Base-by-base conservation (phyloP, 1,140 invertebrate genomes). In the Drosophila ogumai region DNA sequence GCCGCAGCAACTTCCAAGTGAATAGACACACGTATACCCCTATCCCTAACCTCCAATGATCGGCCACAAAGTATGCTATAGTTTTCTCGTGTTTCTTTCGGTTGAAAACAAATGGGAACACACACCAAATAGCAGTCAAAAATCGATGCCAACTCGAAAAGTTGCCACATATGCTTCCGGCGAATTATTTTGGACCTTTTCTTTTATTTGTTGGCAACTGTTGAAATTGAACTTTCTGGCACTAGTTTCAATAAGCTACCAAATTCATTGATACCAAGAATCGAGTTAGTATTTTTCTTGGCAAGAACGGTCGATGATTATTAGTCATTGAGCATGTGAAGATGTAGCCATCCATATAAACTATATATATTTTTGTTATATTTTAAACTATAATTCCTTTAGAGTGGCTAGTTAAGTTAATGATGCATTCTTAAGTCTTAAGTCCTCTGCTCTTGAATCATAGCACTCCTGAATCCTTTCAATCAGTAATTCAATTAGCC, bases 1-100 rank as follows among this genome's bases (percentile, higher is more conserved):
- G 80, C 75, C 81, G 74, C 82, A 79, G 81, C 75, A 84, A 73
- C 64, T 84, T 84, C 52, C 81, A 72, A 84, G 43, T 76, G 81
- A 80, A 56, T 80, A 77, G 47, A 76, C 72, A 75, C 69, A 40
- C 22, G 12, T 19, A 17, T 54, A 17, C n/a, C 25, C 36, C 38
- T 36, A 52, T 38, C 32, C 41, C 22, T 25, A 41, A 17, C 41
- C 40, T n/a, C 57, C 76, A 76, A 38, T 84, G 81, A 84, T 82
- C 76, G 81, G 72, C 72, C 76, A 50, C 81, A 84, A 85, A 80
- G 71, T 84, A 74, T 75, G 60, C 49, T 75, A 72, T 55, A 84
- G 76, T 84, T 69, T 75, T 65, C 59, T 63, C 47, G 77, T 55
- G 61, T 75, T 61, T 34, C 28, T 79, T 67, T 46, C 43, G 52